Conservation (phyloP, 2,888 invertebrate species). For the Nomada ruficornis region DNA sequence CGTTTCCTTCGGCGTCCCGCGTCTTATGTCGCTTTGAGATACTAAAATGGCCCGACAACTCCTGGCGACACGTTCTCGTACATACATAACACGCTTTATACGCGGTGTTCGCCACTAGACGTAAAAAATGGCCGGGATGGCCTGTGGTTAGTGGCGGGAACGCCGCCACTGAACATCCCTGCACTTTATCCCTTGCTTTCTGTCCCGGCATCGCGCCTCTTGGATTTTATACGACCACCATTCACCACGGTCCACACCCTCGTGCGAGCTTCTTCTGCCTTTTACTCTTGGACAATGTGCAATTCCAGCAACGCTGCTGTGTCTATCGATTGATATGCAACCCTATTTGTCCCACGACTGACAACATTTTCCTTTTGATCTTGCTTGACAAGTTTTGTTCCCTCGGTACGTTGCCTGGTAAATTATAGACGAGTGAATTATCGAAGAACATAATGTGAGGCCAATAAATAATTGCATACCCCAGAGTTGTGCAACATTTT, state of each 20-base stretch:
- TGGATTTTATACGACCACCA: constrained; percentile 59
- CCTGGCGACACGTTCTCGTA: constrained; percentile 51
- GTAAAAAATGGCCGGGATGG: constrained; percentile 61
- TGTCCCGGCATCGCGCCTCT: constrained; percentile 30
- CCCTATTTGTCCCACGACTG: constrained; percentile 19
- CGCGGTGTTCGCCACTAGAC: constrained; percentile 29
- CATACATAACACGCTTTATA: constrained; percentile 58
- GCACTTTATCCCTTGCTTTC: constrained; percentile 56
- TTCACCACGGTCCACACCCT: constrained; percentile 37
- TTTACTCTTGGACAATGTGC: constrained; percentile 55
- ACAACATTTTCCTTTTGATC: background rate
- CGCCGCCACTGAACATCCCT: constrained; percentile 37
- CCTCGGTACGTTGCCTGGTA: background rate
- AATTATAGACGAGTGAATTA: no score
- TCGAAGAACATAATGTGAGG: no score
- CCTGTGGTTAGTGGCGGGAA: constrained; percentile 64
- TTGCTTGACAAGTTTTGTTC: no score
- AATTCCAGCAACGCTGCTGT: constrained; percentile 1
- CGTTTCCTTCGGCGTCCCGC: constrained; percentile 21
- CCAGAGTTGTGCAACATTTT: no score
- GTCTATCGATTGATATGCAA: constrained; percentile 10
- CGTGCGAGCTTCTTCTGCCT: constrained; percentile 37
- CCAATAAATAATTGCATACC: no score
- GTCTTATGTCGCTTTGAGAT: constrained; percentile 52
- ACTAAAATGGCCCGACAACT: constrained; percentile 50